Conservation (phyloP, 2,113 vertebrate species). For the Chaetops frenatus region DNA sequence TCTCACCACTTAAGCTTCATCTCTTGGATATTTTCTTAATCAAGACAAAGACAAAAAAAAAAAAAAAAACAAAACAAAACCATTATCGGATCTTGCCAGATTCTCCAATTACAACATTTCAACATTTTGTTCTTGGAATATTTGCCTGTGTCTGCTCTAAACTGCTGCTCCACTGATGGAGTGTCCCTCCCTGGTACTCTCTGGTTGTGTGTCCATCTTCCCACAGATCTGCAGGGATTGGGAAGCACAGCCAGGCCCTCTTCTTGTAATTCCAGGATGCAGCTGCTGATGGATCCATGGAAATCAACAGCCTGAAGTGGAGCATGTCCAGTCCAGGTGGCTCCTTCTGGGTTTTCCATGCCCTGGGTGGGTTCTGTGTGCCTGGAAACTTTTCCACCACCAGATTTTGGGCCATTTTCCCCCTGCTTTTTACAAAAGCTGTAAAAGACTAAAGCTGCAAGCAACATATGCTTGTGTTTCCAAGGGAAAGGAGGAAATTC, state of each 20-base stretch:
- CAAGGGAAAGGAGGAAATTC: not conserved
- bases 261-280: not conserved
- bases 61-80: not conserved
- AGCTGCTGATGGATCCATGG: not conserved
- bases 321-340: not conserved
- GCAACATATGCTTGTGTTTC: not conserved
- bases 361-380: not conserved
- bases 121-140: not conserved
- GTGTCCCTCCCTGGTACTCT: not conserved
- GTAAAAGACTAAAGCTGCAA: not conserved
- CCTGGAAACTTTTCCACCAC: not conserved
- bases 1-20: not conserved
- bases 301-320: not conserved
- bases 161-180: fast-evolving
- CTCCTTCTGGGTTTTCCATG: fast-evolving
- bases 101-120: not conserved
- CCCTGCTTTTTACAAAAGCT: not conserved
- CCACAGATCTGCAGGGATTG: fast-evolving
- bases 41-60: not conserved
- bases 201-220: fast-evolving
- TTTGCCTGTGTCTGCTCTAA: not conserved
- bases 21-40: not conserved
- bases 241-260: not conserved
- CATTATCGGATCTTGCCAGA: not conserved
- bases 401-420: not conserved